Conservation (phyloP, 2,797 vertebrate genomes). For the Gorsachius magnificus region DNA sequence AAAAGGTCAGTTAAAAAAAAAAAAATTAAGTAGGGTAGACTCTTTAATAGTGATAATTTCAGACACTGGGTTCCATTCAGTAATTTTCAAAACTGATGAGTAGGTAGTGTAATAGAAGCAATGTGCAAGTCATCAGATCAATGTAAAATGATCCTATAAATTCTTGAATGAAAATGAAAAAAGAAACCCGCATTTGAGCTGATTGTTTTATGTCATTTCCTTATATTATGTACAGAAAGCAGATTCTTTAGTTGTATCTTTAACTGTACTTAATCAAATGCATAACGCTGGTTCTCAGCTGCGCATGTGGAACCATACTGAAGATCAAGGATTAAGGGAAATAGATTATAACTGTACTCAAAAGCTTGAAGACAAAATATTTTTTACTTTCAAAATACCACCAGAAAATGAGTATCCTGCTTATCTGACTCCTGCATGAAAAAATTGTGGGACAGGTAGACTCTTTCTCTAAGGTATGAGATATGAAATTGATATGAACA, state of each 20-base stretch:
- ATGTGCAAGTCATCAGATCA: neutral
- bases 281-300: neutral
- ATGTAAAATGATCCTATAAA: neutral
- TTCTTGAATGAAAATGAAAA: neutral
- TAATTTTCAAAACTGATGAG: neutral
- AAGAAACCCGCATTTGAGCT: neutral
- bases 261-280: neutral
- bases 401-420: neutral
- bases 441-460: neutral
- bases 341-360: neutral
- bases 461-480: neutral
- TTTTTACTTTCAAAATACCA: neutral
- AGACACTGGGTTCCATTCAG: neutral
- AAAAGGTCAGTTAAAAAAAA: neutral
- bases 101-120: neutral
- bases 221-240: neutral
- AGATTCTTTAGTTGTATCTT: neutral
- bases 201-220: neutral
- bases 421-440: neutral
- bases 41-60: neutral
- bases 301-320: neutral
- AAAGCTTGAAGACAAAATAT: neutral
- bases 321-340: neutral
- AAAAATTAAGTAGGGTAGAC: neutral
- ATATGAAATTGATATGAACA: too few species aligned